A percentile compares a stretch with the other conserved stretches of the same genome.
phyloP scores from a whole-genome alignment of 2,113 vertebrate species.

The Osmerus eperlanus region DNA sequence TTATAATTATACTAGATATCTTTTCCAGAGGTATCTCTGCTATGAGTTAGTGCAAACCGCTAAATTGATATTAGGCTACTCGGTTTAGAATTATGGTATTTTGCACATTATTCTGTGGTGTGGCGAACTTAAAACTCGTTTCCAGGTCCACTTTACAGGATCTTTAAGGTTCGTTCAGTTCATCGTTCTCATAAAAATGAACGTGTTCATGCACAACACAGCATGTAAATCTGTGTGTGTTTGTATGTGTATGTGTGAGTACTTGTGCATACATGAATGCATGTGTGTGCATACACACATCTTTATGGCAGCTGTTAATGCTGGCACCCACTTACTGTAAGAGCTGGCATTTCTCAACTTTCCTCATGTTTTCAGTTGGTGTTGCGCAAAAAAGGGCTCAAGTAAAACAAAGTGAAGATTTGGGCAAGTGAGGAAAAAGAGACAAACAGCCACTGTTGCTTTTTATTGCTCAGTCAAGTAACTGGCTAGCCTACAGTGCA shows the following conservation, averaged over 20 bases:
- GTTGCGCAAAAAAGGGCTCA: not conserved
- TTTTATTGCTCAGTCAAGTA: not conserved
- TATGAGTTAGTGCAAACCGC: too few species aligned
- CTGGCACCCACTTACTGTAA: conserved; percentile 6
- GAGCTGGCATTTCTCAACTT: conserved; percentile 8
- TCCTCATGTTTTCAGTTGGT: not conserved
- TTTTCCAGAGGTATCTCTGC: too few species aligned
- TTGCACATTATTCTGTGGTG: too few species aligned
- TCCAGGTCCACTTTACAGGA: too few species aligned
- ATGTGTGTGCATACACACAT: not conserved
- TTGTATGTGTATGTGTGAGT: conserved; percentile 3
- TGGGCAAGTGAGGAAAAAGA: not conserved
- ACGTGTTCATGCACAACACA: too few species aligned
- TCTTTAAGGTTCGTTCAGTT: too few species aligned
- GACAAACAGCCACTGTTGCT: not conserved
- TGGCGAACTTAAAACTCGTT: too few species aligned
- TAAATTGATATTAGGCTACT: too few species aligned
- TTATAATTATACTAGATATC: too few species aligned
- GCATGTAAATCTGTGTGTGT: not conserved
- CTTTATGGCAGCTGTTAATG: conserved; percentile 7
- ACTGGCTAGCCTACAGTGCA: not conserved
- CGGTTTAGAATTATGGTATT: too few species aligned
- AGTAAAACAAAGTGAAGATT: not conserved
- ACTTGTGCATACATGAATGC: not conserved
- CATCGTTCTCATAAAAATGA: too few species aligned